A percentile compares a stretch with the other conserved stretches of the same genome.
phyloP scores from a whole-genome alignment of 2,113 vertebrate species.

The Zosterops japonicus region DNA sequence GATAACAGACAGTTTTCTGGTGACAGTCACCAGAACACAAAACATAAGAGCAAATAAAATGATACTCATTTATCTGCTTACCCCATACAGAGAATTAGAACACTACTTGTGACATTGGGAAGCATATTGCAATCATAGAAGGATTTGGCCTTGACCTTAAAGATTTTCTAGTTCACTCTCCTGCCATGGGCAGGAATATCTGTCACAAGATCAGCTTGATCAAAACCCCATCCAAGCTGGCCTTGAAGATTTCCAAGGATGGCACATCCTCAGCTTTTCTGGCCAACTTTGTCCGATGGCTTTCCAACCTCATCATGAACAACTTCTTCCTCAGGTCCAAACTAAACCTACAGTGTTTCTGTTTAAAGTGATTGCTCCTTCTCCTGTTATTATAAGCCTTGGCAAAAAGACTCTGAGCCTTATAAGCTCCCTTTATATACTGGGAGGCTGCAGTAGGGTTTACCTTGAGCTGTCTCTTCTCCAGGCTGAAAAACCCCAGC shows the following conservation, averaged over 20 bases:
- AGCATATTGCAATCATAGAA: neutral
- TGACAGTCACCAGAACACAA: neutral
- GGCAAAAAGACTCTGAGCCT: neutral
- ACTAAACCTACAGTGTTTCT: neutral
- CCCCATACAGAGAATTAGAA: neutral
- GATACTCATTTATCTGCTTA: neutral
- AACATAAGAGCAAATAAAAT: neutral
- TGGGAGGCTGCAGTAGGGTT: neutral
- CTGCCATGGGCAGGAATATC: neutral
- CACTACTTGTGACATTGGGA: neutral
- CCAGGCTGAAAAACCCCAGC: neutral
- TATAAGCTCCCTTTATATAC: fast-evolving
- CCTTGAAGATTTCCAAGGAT: neutral
- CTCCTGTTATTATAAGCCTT: neutral
- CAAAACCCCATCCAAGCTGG: neutral
- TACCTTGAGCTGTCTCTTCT: neutral
- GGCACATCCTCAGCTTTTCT: neutral
- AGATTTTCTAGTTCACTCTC: neutral
- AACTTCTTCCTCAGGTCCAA: neutral
- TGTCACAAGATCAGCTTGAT: neutral
- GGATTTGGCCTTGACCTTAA: neutral
- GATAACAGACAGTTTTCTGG: neutral
- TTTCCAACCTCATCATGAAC: fast-evolving
- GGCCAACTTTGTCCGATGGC: neutral
- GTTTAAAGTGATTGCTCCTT: neutral